These are phyloP conservation scores for Chrysocyon brachyurus DNA, from an alignment of 2,797 vertebrate species.

Conservation along the genomic window DNA sequence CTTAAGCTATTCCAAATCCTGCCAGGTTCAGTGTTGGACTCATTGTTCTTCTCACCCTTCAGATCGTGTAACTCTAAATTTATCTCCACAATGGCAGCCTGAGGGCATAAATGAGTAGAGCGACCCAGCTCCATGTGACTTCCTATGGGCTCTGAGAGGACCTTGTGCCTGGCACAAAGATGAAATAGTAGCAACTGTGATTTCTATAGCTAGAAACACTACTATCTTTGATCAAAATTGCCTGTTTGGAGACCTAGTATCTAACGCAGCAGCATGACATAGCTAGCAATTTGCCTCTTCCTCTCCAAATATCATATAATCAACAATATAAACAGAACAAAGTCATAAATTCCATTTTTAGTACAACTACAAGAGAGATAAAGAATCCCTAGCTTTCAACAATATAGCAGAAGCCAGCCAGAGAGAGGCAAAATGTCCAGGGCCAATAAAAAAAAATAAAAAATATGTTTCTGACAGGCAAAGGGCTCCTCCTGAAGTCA, in stretches of 20 bases:
- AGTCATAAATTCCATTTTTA: not conserved
- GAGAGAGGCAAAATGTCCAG: not conserved
- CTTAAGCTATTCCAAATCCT: not conserved
- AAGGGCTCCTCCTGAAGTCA: not conserved
- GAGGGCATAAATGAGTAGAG: not conserved
- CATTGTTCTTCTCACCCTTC: not conserved
- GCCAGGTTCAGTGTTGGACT: not conserved
- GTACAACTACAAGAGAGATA: not conserved
- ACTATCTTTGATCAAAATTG: not conserved
- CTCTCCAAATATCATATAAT: not conserved
- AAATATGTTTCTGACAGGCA: not conserved
- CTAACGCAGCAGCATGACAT: not conserved
- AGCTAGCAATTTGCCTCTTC: not conserved
- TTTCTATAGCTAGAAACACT: constrained; percentile 41
- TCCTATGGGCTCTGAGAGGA: not conserved
- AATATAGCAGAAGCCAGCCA: not conserved
- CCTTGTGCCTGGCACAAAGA: not conserved
- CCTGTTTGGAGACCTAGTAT: not conserved
- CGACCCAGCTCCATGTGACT: not conserved
- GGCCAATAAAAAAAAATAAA: not conserved
- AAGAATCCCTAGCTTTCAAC: not conserved
- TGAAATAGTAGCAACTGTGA: not conserved
- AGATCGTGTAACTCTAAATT: not conserved
- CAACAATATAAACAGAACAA: not conserved
- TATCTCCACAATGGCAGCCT: not conserved